phyloP scores from a whole-genome alignment of 1,140 invertebrate genomes.

The Globodera rostochiensis region DNA sequence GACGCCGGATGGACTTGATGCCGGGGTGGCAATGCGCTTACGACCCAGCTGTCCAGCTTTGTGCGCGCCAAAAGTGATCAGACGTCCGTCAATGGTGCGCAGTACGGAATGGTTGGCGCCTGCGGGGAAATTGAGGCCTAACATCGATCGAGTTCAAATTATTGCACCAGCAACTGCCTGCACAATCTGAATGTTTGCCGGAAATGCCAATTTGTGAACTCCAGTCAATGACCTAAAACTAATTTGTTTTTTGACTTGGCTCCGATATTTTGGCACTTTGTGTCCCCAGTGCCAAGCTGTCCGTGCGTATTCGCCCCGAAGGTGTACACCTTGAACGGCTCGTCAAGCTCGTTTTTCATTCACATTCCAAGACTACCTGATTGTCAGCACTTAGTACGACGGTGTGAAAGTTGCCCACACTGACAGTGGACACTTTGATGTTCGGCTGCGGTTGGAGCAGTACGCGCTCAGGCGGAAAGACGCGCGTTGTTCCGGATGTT shows the following conservation, averaged over 20 bases:
- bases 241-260: too few species aligned
- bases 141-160: background rate
- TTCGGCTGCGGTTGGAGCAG: conserved; percentile 44
- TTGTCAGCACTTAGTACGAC: conserved; percentile 48
- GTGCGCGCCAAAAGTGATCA: conserved; percentile 89
- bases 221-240: conserved; percentile 38
- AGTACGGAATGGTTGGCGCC: conserved; percentile 92
- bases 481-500: conserved; percentile 24
- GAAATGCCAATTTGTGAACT: conserved; percentile 72
- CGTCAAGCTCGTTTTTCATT: background rate
- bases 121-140: conserved; percentile 61
- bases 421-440: conserved; percentile 52
- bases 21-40: conserved; percentile 25
- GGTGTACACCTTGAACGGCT: conserved; percentile 78
- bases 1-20: background rate
- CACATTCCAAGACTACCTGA: conserved; percentile 25
- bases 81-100: conserved; percentile 83
- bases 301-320: conserved; percentile 87
- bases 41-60: conserved; percentile 85
- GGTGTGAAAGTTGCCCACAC: conserved; percentile 62
- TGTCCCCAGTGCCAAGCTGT: conserved; percentile 86
- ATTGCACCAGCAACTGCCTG: conserved; percentile 74
- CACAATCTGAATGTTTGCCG: conserved; percentile 69
- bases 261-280: conserved; percentile 55
- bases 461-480: conserved; percentile 40